These are phyloP conservation scores for Cenopis cana DNA, from an alignment of 2,888 invertebrate species.

Conservation along the genomic window DNA sequence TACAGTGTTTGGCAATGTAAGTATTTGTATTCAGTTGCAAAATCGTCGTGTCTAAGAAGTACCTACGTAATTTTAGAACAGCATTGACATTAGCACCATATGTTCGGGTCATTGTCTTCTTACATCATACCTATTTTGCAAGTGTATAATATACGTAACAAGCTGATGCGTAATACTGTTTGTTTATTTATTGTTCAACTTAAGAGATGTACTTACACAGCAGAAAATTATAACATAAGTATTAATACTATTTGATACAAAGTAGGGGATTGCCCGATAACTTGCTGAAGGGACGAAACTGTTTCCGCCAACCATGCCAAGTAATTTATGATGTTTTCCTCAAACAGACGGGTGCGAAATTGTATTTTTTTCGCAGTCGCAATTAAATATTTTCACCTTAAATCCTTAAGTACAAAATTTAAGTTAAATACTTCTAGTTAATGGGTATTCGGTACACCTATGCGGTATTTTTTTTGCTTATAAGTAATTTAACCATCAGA, in stretches of 20 bases:
- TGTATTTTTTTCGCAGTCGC: too few relatives aligned
- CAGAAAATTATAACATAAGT: background rate
- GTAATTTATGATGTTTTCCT: background rate
- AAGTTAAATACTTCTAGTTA: too few relatives aligned
- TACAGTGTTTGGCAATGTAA: background rate
- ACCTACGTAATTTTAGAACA: conserved; percentile 22
- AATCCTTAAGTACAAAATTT: too few relatives aligned
- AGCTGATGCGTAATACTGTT: conserved; percentile 7
- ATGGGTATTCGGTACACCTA: too few relatives aligned
- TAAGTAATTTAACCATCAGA: too few relatives aligned
- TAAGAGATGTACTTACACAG: background rate
- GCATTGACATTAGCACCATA: conserved; percentile 31
- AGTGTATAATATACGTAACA: conserved; percentile 13
- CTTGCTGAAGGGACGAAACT: too few relatives aligned
- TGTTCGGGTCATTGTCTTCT: conserved; percentile 29
- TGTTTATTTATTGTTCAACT: conserved; percentile 3
- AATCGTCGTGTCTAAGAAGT: background rate
- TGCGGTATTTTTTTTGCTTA: too few relatives aligned
- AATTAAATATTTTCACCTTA: too few relatives aligned
- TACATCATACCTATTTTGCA: conserved; percentile 19
- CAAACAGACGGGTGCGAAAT: background rate
- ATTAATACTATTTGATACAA: too few relatives aligned
- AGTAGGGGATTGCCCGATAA: too few relatives aligned
- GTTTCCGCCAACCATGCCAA: background rate
- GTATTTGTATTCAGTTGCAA: conserved; percentile 5